These are phyloP conservation scores for Eriocheir sinensis DNA, from an alignment of 1,140 invertebrate species.

Conservation along the genomic window DNA sequence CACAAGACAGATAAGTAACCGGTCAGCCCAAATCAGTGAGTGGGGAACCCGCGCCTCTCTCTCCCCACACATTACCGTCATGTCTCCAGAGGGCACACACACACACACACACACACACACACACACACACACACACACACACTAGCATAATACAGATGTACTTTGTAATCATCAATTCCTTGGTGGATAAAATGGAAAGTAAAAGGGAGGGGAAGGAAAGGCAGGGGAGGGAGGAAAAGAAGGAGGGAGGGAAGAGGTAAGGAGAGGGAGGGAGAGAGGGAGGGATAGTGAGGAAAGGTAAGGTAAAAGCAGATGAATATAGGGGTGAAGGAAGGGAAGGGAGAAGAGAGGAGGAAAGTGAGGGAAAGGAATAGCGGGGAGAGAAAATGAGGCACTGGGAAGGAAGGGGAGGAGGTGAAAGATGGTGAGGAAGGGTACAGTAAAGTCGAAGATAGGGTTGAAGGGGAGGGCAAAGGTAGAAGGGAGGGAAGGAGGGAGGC, in stretches of 20 bases:
- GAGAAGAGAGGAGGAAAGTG: too few relatives aligned
- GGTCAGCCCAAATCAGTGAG: not conserved
- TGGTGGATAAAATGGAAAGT: too few relatives aligned
- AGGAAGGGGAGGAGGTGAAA: too few relatives aligned
- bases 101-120: not conserved
- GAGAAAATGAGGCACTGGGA: too few relatives aligned
- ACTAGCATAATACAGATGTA: not conserved
- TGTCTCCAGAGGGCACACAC: not conserved
- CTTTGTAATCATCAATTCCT: not conserved
- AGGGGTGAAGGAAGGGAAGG: too few relatives aligned
- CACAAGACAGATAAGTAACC: conserved; percentile 24
- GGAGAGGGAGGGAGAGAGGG: not conserved
- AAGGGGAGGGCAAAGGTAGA: too few relatives aligned
- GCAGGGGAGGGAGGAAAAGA: not conserved
- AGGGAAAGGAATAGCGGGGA: too few relatives aligned
- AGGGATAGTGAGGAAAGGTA: too few relatives aligned
- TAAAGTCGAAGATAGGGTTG: too few relatives aligned
- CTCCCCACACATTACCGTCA: conserved; percentile 22
- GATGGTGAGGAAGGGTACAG: too few relatives aligned
- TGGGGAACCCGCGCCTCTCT: not conserved
- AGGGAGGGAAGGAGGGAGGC: not conserved
- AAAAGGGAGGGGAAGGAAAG: too few relatives aligned
- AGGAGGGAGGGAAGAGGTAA: not conserved
- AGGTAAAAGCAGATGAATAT: too few relatives aligned
- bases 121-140: not conserved